These are phyloP conservation scores for Selene dorsalis DNA, from an alignment of 2,797 vertebrate genomes.

Conservation along the genomic window DNA sequence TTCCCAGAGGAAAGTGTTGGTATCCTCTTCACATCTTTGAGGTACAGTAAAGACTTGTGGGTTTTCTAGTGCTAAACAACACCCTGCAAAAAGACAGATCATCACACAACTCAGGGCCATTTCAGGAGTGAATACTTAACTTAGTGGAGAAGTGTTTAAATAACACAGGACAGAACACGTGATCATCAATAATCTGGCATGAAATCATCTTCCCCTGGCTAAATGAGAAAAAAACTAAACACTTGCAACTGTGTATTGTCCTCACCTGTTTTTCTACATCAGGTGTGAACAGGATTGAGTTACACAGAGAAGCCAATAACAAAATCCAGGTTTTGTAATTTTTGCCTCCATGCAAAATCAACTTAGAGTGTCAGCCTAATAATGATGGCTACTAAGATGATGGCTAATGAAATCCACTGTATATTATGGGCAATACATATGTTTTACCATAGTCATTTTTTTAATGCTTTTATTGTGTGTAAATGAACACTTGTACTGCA, in stretches of 20 bases:
- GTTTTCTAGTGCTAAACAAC: constrained; percentile 32
- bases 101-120: constrained; percentile 70
- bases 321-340: constrained; percentile 18
- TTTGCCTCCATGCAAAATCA: constrained; percentile 19
- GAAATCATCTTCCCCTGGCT: constrained; percentile 51
- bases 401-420: background rate
- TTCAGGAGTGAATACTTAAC: constrained; percentile 46
- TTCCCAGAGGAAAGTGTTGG: constrained; percentile 83
- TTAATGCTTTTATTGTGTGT: background rate
- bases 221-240: constrained; percentile 50
- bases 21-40: constrained; percentile 83
- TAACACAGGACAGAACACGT: constrained; percentile 53
- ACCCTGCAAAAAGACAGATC: constrained; percentile 52
- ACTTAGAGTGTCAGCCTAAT: background rate
- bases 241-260: constrained; percentile 15
- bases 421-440: too few relatives aligned
- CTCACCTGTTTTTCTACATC: constrained; percentile 39
- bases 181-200: constrained; percentile 42
- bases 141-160: constrained; percentile 71
- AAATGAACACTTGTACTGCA: too few relatives aligned
- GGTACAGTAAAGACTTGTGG: constrained; percentile 70
- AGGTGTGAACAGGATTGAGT: constrained; percentile 66
- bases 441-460: background rate
- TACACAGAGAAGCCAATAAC: constrained; percentile 46
- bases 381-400: background rate